Conservation (phyloP, 2,113 vertebrate genomes). For the Gasterosteus nipponicus region DNA sequence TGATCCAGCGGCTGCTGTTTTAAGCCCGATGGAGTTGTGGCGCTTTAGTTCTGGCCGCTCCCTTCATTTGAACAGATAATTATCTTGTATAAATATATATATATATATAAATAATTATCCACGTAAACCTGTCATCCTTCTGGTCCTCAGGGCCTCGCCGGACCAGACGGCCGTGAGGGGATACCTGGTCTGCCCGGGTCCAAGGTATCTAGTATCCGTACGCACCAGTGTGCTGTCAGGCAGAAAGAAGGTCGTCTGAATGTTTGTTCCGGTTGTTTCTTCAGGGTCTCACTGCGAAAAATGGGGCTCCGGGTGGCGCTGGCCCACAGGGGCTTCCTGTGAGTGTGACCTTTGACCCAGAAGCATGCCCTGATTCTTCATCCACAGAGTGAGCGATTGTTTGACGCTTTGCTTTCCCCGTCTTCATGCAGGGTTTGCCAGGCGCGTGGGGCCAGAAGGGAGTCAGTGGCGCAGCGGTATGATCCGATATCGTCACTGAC, state of each 20-base stretch:
- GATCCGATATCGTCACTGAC: background rate
- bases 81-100: too few relatives aligned
- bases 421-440: constrained; percentile 84
- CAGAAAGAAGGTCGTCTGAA: background rate
- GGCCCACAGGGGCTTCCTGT: constrained; percentile 92
- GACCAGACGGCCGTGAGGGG: constrained; percentile 91
- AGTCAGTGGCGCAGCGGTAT: constrained; percentile 86
- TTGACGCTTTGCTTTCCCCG: background rate
- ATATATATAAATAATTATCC: too few relatives aligned
- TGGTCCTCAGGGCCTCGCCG: constrained; percentile 87
- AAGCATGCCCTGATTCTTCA: background rate
- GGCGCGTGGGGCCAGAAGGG: constrained; percentile 90
- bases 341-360: constrained; percentile 70
- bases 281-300: constrained; percentile 92
- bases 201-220: constrained; percentile 80
- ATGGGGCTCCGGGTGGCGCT: constrained; percentile 89
- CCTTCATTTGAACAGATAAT: background rate
- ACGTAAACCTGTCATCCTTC: background rate
- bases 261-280: constrained; percentile 9
- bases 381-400: background rate
- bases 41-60: background rate
- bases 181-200: constrained; percentile 93
- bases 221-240: background rate
- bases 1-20: too few relatives aligned
- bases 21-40: too few relatives aligned